These are phyloP conservation scores for Bubo scandiacus DNA, from an alignment of 2,113 vertebrate genomes.

Conservation along the genomic window DNA sequence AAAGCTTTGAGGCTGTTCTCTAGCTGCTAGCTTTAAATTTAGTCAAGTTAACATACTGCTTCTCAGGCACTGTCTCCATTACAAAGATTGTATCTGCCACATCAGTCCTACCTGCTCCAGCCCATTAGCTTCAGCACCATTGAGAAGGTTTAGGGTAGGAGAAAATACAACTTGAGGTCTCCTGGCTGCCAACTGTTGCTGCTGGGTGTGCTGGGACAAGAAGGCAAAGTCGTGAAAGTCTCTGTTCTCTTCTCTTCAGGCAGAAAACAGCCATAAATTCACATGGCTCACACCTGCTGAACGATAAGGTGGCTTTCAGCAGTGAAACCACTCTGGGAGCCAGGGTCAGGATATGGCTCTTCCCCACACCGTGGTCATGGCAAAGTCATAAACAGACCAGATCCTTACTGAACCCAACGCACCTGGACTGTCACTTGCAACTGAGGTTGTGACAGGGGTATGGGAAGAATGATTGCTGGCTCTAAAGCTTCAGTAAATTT, in stretches of 20 bases:
- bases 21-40: not conserved
- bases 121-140: not conserved
- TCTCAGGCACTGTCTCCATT: not conserved
- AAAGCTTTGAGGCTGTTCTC: not conserved
- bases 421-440: not conserved
- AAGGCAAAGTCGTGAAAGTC: not conserved
- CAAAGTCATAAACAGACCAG: not conserved
- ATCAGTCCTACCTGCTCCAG: not conserved
- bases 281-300: not conserved
- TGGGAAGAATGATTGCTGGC: not conserved
- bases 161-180: not conserved
- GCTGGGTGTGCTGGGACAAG: not conserved
- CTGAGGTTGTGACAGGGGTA: not conserved
- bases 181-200: not conserved
- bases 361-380: not conserved
- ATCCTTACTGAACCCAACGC: not conserved
- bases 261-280: not conserved
- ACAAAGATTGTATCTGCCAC: not conserved
- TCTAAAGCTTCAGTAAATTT: not conserved
- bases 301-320: not conserved
- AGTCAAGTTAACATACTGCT: not conserved
- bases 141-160: not conserved
- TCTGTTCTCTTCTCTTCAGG: not conserved
- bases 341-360: not conserved
- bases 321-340: not conserved